phyloP scores from a whole-genome alignment of 1,140 invertebrate genomes.

The Pissodes strobi region DNA sequence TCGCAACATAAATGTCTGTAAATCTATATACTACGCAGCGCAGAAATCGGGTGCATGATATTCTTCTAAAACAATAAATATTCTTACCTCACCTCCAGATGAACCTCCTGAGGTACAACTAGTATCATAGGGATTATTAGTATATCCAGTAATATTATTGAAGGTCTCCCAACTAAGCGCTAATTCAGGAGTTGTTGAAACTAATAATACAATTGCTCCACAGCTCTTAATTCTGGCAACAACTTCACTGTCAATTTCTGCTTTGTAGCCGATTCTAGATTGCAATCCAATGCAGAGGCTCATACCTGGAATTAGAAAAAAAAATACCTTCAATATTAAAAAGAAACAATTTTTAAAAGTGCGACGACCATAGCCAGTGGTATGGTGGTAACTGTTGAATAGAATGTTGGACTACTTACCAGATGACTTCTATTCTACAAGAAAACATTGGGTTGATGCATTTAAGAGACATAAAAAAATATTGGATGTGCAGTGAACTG shows the following conservation, averaged over 20 bases:
- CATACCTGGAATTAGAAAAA: constrained; percentile 66
- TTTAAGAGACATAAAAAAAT: no score
- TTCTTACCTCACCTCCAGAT: constrained; percentile 72
- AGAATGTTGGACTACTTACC: no score
- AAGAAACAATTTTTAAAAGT: no score
- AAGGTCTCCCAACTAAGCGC: constrained; percentile 71
- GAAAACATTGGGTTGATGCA: no score
- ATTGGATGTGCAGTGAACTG: no score
- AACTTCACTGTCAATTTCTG: constrained; percentile 64
- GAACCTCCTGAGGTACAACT: constrained; percentile 72
- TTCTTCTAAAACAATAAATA: background rate
- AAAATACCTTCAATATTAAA: no score
- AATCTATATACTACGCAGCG: no score
- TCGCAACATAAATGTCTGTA: no score
- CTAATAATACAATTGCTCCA: constrained; percentile 77
- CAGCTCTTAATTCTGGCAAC: constrained; percentile 65
- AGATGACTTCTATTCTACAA: no score
- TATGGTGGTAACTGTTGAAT: no score
- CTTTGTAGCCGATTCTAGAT: constrained; percentile 60
- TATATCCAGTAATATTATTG: constrained; percentile 73
- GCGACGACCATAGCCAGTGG: no score
- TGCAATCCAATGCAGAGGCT: constrained; percentile 68
- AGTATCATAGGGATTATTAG: constrained; percentile 79
- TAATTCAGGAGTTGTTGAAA: constrained; percentile 83
- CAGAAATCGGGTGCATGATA: background rate